phyloP scores from a whole-genome alignment of 1,140 invertebrate genomes.

The Brachionus sp. region DNA sequence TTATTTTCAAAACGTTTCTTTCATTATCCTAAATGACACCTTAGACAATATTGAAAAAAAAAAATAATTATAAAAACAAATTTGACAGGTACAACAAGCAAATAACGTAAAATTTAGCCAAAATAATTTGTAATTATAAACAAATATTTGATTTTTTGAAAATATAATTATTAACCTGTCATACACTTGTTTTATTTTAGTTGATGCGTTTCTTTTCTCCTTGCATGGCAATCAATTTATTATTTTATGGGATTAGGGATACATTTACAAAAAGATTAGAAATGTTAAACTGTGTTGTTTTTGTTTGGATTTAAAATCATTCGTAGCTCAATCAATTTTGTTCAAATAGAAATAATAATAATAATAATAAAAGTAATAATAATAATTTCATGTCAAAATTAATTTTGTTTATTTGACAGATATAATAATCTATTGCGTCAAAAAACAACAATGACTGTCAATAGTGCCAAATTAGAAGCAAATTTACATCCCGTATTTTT shows the following conservation, averaged over 20 bases:
- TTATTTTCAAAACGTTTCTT: background rate
- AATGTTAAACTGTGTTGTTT: conserved; percentile 44
- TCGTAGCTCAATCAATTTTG: conserved; percentile 12
- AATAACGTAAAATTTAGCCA: background rate
- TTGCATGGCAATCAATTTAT: conserved; percentile 44
- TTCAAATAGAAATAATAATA: background rate
- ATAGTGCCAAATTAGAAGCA: background rate
- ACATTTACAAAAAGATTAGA: conserved; percentile 43
- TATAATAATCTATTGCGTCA: conserved; percentile 33
- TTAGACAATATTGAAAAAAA: background rate
- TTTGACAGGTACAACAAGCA: conserved; percentile 6
- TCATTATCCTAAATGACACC: background rate
- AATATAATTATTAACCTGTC: conserved; percentile 42
- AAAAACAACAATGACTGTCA: conserved; percentile 17
- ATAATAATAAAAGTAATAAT: background rate
- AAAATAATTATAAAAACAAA: background rate
- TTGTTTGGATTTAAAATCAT: conserved; percentile 27
- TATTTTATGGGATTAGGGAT: conserved; percentile 40
- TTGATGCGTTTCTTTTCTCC: conserved; percentile 14
- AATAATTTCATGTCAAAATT: conserved; percentile 26
- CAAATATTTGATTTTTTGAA: conserved; percentile 23
- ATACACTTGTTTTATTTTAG: conserved; percentile 27
- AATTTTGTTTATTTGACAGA: conserved; percentile 45
- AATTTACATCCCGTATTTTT: background rate
- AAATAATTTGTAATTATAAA: conserved; percentile 21